Percentiles rank a stretch among this genome's conserved stretches.
Conservation (phyloP, 2,113 vertebrate species). For the Nerophis ophidion region DNA sequence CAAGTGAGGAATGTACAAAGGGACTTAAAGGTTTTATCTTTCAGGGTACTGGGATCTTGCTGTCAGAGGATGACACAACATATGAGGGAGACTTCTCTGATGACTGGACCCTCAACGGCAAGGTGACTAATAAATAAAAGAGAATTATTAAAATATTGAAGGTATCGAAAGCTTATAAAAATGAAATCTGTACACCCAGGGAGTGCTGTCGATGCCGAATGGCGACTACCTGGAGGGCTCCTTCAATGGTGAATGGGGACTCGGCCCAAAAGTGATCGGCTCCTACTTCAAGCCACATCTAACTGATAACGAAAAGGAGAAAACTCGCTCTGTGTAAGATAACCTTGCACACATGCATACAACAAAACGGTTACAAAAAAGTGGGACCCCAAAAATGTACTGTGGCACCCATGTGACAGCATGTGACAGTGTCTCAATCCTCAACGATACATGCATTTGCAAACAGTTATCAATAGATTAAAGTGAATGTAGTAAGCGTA, state of each 20-base stretch:
- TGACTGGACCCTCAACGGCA: constrained; percentile 94
- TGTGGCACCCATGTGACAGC: too few relatives aligned
- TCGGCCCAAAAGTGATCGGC: constrained; percentile 90
- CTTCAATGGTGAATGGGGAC: constrained; percentile 92
- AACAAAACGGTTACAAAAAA: too few relatives aligned
- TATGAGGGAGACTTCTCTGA: constrained; percentile 96
- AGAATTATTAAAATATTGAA: not conserved
- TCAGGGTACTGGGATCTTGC: constrained; percentile 86
- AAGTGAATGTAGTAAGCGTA: too few relatives aligned
- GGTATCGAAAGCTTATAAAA: too few relatives aligned
- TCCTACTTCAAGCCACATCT: constrained; percentile 91
- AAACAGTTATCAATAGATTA: too few relatives aligned
- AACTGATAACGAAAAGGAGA: constrained; percentile 88
- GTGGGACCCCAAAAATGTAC: too few relatives aligned
- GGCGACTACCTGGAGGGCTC: constrained; percentile 92
- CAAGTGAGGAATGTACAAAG: not conserved
- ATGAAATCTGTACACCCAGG: constrained; percentile 61
- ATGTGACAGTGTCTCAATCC: too few relatives aligned
- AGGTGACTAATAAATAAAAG: constrained; percentile 68
- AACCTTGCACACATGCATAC: too few relatives aligned
- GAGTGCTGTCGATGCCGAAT: constrained; percentile 86
- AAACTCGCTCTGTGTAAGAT: constrained; percentile 78
- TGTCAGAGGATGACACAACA: constrained; percentile 93
- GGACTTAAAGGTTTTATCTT: not conserved
- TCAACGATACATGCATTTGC: too few relatives aligned